Percentiles rank a stretch among this genome's conserved stretches.
phyloP scores from a whole-genome alignment of 2,888 invertebrate species.

The Chironomus tentans region DNA sequence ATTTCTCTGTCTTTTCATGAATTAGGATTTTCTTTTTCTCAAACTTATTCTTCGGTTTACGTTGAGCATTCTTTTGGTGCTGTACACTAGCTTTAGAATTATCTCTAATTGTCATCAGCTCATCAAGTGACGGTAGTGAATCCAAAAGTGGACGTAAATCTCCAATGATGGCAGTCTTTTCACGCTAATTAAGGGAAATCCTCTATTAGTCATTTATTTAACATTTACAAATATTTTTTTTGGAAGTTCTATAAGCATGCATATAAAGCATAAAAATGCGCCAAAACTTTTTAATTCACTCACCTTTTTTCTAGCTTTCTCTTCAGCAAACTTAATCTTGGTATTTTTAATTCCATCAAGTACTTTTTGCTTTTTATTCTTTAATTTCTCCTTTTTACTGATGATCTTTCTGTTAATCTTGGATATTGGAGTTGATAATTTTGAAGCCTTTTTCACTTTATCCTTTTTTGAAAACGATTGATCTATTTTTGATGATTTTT shows the following conservation, averaged over 20 bases:
- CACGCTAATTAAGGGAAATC: conserved; percentile 29
- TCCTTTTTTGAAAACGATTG: not conserved
- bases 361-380: conserved; percentile 34
- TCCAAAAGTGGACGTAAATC: conserved; percentile 36
- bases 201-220: no score
- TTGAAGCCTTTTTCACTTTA: not conserved
- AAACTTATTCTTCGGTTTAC: not conserved
- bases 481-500: not conserved
- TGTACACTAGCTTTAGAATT: conserved; percentile 18
- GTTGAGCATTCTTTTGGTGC: conserved; percentile 5
- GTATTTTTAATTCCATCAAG: conserved; percentile 35
- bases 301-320: conserved; percentile 32
- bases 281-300: no score
- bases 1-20: conserved; percentile 1
- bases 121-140: conserved; percentile 37
- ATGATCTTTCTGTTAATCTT: conserved; percentile 29
- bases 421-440: not conserved
- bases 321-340: conserved; percentile 34
- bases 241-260: no score
- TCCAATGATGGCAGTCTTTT: conserved; percentile 34
- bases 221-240: no score
- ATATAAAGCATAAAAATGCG: no score
- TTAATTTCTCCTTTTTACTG: conserved; percentile 37
- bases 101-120: conserved; percentile 29
- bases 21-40: conserved; percentile 5